A percentile compares a stretch with the other conserved stretches of the same genome.
Evolutionary conservation across 2,797 vertebrate species (phyloP).

Genomic region (Schizopygopsis pylzovi): DNA sequence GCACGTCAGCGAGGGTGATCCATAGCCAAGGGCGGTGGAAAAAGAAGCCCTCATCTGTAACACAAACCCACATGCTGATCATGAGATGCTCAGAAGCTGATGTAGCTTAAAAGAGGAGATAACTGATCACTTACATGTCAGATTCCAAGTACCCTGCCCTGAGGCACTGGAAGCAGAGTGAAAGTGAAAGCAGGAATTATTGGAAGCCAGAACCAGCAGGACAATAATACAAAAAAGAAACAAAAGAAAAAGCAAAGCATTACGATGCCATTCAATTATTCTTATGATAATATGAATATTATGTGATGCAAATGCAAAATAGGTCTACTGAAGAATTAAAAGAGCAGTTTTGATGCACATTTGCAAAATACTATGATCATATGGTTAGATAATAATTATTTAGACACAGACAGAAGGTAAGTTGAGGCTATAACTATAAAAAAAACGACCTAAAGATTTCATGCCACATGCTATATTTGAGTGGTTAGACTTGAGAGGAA

Average conservation of each 20-base stretch:
- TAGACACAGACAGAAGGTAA: constrained; percentile 30
- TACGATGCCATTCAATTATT: neutral
- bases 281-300: constrained; percentile 15
- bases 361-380: constrained; percentile 5
- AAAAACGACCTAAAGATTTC: constrained; percentile 37
- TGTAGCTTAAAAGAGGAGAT: constrained; percentile 25
- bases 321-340: neutral
- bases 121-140: constrained; percentile 37
- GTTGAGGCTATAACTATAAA: constrained; percentile 16
- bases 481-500: constrained; percentile 27
- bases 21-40: constrained; percentile 14
- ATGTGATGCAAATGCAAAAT: neutral
- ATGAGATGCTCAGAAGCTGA: constrained; percentile 10
- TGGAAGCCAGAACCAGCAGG: neutral
- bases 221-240: neutral
- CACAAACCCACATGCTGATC: constrained; percentile 29
- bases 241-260: too few species aligned
- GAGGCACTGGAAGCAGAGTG: constrained; percentile 18
- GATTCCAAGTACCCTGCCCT: constrained; percentile 21
- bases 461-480: constrained; percentile 29
- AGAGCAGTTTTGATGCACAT: constrained; percentile 1
- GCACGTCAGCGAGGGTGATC: constrained; percentile 32
- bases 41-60: constrained; percentile 29
- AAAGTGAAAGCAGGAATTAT: constrained; percentile 33
- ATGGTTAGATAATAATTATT: neutral